These are phyloP conservation scores for Eledone cirrhosa DNA, from an alignment of 2,888 invertebrate species.

Conservation along the genomic window DNA sequence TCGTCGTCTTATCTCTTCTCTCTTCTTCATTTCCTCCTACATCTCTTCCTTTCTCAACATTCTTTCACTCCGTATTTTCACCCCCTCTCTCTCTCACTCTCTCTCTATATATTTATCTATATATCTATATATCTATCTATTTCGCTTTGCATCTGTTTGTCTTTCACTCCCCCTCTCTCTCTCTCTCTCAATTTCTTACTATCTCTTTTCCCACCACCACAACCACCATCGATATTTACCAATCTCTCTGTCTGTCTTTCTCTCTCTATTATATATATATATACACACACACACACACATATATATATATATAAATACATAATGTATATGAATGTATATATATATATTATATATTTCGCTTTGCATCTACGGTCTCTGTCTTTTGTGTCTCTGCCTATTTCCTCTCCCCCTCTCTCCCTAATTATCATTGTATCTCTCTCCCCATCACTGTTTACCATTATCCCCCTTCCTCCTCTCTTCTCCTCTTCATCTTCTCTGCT, in stretches of 20 bases:
- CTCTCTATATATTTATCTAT: no score
- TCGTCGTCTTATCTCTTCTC: neutral
- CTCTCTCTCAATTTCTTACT: neutral
- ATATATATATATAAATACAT: no score
- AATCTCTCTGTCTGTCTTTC: no score
- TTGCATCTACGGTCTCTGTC: neutral
- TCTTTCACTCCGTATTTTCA: neutral
- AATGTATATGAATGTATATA: no score
- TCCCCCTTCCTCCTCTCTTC: neutral
- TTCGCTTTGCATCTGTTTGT: neutral
- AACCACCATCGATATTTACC: no score
- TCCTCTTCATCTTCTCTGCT: neutral
- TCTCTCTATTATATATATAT: no score
- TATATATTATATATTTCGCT: neutral
- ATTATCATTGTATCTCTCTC: neutral
- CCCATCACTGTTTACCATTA: neutral
- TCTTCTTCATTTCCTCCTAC: neutral
- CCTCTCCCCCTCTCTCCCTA: neutral
- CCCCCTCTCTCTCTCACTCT: neutral
- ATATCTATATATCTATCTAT: no score
- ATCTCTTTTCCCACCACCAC: neutral
- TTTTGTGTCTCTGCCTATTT: neutral
- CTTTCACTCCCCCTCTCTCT: neutral
- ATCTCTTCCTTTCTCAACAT: neutral
- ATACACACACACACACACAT: no score